phyloP scores from a whole-genome alignment of 1,140 invertebrate species.

The Cherax quadricarinatus region DNA sequence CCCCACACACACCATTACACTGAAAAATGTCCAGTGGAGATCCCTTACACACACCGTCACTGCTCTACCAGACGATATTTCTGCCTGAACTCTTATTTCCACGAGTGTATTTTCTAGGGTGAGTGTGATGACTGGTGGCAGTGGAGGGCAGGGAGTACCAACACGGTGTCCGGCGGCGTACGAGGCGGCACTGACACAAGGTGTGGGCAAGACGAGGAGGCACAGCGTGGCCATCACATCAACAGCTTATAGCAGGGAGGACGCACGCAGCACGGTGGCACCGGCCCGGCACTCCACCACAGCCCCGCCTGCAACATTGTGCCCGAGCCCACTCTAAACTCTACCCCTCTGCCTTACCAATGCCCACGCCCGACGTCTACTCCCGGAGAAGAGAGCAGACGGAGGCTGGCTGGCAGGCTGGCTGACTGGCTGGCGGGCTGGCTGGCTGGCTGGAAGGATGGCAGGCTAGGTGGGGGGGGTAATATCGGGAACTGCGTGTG shows the following conservation, averaged over 20 bases:
- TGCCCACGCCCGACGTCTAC: slow-evolving; percentile 18
- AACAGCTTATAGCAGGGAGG: background rate
- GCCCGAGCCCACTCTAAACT: background rate
- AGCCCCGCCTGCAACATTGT: background rate
- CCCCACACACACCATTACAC: too few species aligned
- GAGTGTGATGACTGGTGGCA: too few species aligned
- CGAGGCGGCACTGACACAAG: background rate
- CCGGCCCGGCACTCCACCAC: background rate
- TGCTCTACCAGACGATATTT: too few species aligned
- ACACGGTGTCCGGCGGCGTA: too few species aligned
- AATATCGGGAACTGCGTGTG: slow-evolving; percentile 29
- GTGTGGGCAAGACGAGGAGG: background rate
- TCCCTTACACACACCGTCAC: too few species aligned
- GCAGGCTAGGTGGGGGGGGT: background rate
- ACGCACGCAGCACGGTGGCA: background rate
- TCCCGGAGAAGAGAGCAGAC: background rate
- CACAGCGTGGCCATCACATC: slow-evolving; percentile 20
- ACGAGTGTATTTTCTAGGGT: too few species aligned
- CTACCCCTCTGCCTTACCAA: background rate
- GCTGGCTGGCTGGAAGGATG: background rate
- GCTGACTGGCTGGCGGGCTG: background rate
- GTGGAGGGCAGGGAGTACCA: too few species aligned
- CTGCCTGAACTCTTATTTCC: too few species aligned
- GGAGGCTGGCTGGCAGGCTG: background rate
- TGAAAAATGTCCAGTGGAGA: too few species aligned